Evolutionary conservation across 2,888 invertebrate genomes (phyloP), one percentile per base, ranked within the genome.

Genomic region (Uropetala carovei): DNA sequence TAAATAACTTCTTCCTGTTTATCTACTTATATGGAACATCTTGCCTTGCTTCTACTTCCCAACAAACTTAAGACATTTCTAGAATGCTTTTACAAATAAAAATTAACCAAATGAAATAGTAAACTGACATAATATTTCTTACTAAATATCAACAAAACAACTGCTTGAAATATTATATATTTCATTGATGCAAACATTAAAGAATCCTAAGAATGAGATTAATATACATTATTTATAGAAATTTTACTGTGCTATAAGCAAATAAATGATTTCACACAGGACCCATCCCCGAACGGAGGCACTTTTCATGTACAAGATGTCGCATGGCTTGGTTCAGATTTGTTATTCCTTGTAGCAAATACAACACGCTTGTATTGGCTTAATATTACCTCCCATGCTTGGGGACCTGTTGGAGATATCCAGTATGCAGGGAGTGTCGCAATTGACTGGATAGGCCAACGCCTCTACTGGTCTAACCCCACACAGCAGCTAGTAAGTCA

Each of bases 381-480:
- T 94, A 97, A 98, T 94, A 96, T 96, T 14, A 97, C 96, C 0
- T 96, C 96, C 7, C 96, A 96, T 91, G 94, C 95, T 84, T 95
- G 96, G 92, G 96, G 95, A 0, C 95, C 96, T 85, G 95, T 98
- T 94, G 94, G 95, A 0, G 96, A 97, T 94, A 96, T 98, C 95
- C 96, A 97, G 92, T 97, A 97, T 43, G 97, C 97, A 0, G 97
- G 97, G 0, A 97, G 97, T 94, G 96, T 99, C 92, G 98, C 98
- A 0, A 97, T 98, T 18, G 99, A 99, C 94, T 98, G 98, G 98
- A 97, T 99, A 91, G 98, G 98, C 2, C 97, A 97, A 93, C 97
- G 98, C 94, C 95, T 99, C 13, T 99, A 99, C 94, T 99, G 99
- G 98, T 97, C 98, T 0, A 98, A 98, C 95, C 97, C 97, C 14